Conservation (phyloP, 2,797 vertebrate species). For the Phalloptychus januarius region DNA sequence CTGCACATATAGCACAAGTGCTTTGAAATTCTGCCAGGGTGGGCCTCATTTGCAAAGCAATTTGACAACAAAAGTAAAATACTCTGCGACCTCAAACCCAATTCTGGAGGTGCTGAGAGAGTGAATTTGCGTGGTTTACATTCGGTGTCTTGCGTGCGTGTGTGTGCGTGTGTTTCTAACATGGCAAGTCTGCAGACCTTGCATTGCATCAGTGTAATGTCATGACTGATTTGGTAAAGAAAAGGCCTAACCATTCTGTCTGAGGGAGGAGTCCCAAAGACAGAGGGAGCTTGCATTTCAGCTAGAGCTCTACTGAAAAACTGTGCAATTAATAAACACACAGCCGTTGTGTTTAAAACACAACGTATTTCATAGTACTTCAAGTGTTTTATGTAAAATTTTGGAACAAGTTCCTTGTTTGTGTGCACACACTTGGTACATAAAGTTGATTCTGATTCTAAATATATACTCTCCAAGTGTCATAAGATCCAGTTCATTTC, state of each 20-base stretch:
- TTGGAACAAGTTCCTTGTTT: not conserved
- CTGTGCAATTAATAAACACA: constrained; percentile 65
- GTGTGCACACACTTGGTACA: not conserved
- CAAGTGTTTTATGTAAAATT: not conserved
- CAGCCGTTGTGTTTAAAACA: constrained; percentile 14
- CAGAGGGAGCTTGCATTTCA: constrained; percentile 69
- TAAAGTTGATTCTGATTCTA: not conserved
- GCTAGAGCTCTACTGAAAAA: constrained; percentile 64
- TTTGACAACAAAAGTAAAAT: constrained; percentile 77
- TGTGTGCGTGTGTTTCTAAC: constrained; percentile 53
- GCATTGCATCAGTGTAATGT: constrained; percentile 70
- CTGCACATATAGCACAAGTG: constrained; percentile 65
- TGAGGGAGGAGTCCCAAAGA: constrained; percentile 60
- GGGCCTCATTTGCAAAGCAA: constrained; percentile 78
- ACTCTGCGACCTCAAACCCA: constrained; percentile 71
- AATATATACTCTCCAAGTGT: not conserved
- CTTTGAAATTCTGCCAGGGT: constrained; percentile 76
- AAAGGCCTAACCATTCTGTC: constrained; percentile 67
- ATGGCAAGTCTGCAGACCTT: constrained; percentile 66
- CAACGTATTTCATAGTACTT: not conserved
- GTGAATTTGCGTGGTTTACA: constrained; percentile 55
- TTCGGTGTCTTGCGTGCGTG: constrained; percentile 38
- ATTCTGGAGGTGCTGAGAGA: constrained; percentile 60
- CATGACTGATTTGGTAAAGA: constrained; percentile 74
- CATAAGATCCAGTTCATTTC: not conserved